Percentiles rank a stretch among this genome's conserved stretches.
phyloP scores from a whole-genome alignment of 2,888 invertebrate genomes.

The Oxytorus armatus region DNA sequence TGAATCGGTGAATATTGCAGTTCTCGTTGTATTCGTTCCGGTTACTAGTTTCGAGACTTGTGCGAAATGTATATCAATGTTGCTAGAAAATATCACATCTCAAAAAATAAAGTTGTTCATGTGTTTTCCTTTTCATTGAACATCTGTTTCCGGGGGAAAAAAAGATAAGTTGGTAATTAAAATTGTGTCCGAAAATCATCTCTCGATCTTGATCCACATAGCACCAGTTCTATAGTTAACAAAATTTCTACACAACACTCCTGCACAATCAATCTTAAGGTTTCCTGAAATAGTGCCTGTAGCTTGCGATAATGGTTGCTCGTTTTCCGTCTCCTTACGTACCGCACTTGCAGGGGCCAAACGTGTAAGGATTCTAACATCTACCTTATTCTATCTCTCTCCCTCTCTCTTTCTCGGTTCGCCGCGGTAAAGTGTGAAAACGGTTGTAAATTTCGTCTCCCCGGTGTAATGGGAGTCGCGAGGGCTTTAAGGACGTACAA shows the following conservation, averaged over 20 bases:
- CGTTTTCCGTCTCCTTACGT: slow-evolving; percentile 16
- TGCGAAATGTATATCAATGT: too few species aligned
- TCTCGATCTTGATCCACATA: background rate
- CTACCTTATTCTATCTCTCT: slow-evolving; percentile 64
- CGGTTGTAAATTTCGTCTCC: slow-evolving; percentile 81
- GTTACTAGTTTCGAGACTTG: too few species aligned
- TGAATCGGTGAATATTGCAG: too few species aligned
- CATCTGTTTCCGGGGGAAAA: too few species aligned
- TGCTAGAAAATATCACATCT: too few species aligned
- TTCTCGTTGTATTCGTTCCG: too few species aligned
- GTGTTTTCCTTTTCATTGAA: too few species aligned
- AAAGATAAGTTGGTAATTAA: background rate
- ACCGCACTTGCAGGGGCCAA: background rate
- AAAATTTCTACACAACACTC: background rate
- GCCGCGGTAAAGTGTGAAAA: slow-evolving; percentile 82
- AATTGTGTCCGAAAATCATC: background rate
- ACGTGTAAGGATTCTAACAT: slow-evolving; percentile 64
- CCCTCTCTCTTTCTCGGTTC: slow-evolving; percentile 68
- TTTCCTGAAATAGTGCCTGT: slow-evolving; percentile 13
- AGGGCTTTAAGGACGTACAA: slow-evolving; percentile 80
- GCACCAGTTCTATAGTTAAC: background rate
- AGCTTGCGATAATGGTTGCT: slow-evolving; percentile 27
- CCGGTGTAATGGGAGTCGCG: slow-evolving; percentile 79
- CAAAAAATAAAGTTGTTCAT: too few species aligned
- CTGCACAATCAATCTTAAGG: slow-evolving; percentile 17